Conservation (phyloP, 1,140 invertebrate genomes). For the Drosophila elegans region DNA sequence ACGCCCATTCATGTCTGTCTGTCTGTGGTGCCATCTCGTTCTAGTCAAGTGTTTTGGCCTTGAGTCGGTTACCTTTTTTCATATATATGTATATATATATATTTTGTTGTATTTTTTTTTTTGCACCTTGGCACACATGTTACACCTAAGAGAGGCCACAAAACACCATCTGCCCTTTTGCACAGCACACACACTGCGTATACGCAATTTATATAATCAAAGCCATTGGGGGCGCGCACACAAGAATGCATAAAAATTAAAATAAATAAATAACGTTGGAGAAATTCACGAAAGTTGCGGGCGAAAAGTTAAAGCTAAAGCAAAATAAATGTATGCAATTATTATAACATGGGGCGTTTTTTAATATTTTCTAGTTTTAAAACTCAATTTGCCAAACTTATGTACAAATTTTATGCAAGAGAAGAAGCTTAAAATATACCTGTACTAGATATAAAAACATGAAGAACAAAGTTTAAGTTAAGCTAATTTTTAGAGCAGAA, state of each 20-base stretch:
- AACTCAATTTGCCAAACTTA: slow-evolving; percentile 5
- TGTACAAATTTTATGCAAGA: background rate
- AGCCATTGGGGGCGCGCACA: background rate
- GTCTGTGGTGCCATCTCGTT: slow-evolving; percentile 43
- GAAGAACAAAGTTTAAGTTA: background rate
- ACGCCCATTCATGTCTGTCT: slow-evolving; percentile 46
- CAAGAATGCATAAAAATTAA: slow-evolving; percentile 36
- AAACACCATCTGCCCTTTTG: background rate
- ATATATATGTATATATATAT: background rate
- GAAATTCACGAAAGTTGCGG: slow-evolving; percentile 15
- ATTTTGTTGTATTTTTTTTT: slow-evolving; percentile 13
- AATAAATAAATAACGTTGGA: slow-evolving; percentile 33
- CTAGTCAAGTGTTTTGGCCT: slow-evolving; percentile 50
- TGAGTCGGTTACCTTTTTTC: slow-evolving; percentile 37
- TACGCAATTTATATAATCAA: slow-evolving; percentile 48
- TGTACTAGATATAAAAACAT: too few species aligned
- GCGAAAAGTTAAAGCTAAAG: background rate
- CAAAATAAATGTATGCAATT: background rate
- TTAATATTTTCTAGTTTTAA: background rate
- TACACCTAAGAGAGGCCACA: slow-evolving; percentile 20
- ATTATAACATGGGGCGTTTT: background rate
- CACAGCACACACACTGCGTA: slow-evolving; percentile 33
- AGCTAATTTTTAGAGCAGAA: background rate
- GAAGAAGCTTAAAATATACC: background rate
- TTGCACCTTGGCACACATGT: slow-evolving; percentile 55